Conservation (phyloP, 2,797 vertebrate genomes). For the Aplochiton taeniatus region DNA sequence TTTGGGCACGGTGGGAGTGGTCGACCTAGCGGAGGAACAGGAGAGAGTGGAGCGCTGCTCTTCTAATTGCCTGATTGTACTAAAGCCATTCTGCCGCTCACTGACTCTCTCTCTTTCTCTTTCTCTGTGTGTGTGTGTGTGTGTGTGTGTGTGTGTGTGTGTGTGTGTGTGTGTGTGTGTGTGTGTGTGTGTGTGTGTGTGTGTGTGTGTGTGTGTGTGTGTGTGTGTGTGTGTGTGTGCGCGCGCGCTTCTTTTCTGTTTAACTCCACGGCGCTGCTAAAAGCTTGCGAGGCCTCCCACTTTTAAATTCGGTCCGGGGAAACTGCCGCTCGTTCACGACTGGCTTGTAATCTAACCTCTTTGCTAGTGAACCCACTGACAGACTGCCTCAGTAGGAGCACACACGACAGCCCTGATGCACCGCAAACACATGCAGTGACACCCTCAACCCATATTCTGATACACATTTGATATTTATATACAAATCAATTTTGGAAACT, state of each 20-base stretch:
- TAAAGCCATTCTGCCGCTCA: conserved; percentile 58
- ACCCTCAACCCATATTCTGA: background rate
- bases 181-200: too few relatives aligned
- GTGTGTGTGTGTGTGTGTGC: too few relatives aligned
- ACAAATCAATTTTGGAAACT: too few relatives aligned
- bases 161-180: too few relatives aligned
- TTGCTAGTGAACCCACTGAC: conserved; percentile 54
- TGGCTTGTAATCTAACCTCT: conserved; percentile 67
- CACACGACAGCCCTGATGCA: conserved; percentile 36
- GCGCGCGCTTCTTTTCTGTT: conserved; percentile 28
- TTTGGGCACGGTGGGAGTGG: conserved; percentile 19
- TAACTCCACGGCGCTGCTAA: conserved; percentile 49
- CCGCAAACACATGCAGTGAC: conserved; percentile 1
- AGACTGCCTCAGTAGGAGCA: background rate
- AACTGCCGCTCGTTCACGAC: conserved; percentile 54
- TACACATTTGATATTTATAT: too few relatives aligned
- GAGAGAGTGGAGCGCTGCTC: conserved; percentile 51
- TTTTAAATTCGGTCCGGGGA: conserved; percentile 58
- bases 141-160: too few relatives aligned
- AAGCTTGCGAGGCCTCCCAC: conserved; percentile 57
- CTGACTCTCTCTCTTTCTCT: too few relatives aligned
- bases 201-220: too few relatives aligned
- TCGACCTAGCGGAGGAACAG: background rate
- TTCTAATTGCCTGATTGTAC: conserved; percentile 72
- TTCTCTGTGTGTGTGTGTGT: too few relatives aligned